Evolutionary conservation across 2,797 vertebrate species (phyloP).

Genomic region (Danio jaintianensis): DNA sequence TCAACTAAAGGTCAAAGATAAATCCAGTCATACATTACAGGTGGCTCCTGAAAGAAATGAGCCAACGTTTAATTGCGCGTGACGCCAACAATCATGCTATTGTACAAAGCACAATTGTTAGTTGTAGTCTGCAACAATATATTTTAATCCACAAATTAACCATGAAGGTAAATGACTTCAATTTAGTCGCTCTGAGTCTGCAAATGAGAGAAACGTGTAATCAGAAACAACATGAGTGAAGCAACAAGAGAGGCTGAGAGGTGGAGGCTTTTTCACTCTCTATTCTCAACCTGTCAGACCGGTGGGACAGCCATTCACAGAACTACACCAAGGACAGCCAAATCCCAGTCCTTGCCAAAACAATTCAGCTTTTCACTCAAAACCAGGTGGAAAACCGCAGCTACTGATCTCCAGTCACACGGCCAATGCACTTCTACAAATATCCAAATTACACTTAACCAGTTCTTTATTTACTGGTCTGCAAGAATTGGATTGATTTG

Average conservation of each 20-base stretch:
- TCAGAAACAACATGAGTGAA: background rate
- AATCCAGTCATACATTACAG: background rate
- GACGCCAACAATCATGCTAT: background rate
- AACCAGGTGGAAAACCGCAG: background rate
- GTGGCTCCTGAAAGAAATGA: background rate
- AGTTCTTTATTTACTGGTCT: background rate
- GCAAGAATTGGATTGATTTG: background rate
- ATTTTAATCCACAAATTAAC: background rate
- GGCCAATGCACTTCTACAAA: background rate
- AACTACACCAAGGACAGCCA: conserved; percentile 36
- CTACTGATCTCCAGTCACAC: background rate
- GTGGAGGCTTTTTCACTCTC: conserved; percentile 38
- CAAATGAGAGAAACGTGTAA: conserved; percentile 13
- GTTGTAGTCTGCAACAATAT: background rate
- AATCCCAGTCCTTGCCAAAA: conserved; percentile 15
- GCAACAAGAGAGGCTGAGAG: conserved; percentile 23
- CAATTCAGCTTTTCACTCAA: conserved; percentile 8
- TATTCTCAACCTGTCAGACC: conserved; percentile 69
- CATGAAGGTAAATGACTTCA: background rate
- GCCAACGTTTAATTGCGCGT: background rate
- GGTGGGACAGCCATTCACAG: conserved; percentile 56
- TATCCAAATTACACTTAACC: background rate
- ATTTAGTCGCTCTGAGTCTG: background rate
- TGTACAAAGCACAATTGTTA: background rate
- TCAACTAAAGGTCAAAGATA: background rate